Percentiles rank a stretch among this genome's conserved stretches.
These are phyloP conservation scores for Bombycilla garrulus DNA, from an alignment of 2,113 vertebrate species.

Conservation along the genomic window DNA sequence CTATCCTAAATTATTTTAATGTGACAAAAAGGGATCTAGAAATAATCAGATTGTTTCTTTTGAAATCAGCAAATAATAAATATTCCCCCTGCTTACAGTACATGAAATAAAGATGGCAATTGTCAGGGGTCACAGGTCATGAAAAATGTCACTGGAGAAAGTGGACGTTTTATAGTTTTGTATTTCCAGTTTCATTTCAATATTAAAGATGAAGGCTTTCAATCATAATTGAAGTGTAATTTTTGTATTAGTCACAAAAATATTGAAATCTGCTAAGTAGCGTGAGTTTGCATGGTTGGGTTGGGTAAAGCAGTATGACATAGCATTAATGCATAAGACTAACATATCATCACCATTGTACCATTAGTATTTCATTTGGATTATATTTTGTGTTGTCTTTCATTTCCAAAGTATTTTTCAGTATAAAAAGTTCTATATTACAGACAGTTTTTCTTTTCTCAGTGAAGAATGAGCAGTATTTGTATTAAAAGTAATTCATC, in stretches of 20 bases:
- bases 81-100: background rate
- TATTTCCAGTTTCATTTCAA: background rate
- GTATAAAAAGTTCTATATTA: background rate
- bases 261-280: background rate
- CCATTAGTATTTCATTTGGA: conserved; percentile 39
- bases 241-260: background rate
- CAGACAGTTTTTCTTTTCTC: background rate
- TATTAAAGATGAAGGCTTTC: background rate
- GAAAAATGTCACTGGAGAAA: background rate
- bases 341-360: conserved; percentile 43
- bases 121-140: background rate
- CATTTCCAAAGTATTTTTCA: background rate
- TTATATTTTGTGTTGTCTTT: conserved; percentile 38
- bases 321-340: background rate
- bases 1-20: background rate
- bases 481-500: background rate
- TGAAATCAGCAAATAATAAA: background rate
- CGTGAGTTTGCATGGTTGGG: background rate
- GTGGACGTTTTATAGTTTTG: background rate
- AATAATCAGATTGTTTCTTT: background rate
- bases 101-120: background rate
- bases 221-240: background rate
- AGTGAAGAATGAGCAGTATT: background rate
- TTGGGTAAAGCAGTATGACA: conserved; percentile 50
- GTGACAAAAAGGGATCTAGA: background rate